A percentile compares a stretch with the other conserved stretches of the same genome.
phyloP scores from a whole-genome alignment of 2,113 vertebrate genomes.

The Oxyura jamaicensis region DNA sequence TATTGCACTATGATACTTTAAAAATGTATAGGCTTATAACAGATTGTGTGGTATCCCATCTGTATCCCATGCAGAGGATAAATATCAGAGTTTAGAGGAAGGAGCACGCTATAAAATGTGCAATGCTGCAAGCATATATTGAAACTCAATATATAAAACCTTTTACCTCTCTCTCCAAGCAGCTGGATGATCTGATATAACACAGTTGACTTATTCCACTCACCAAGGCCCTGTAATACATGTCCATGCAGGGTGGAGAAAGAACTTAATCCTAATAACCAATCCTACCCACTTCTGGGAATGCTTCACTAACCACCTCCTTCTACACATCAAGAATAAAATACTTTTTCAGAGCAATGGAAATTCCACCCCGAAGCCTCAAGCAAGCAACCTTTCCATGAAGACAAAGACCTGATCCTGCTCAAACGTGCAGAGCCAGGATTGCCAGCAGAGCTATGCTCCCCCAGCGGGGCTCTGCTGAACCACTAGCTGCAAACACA shows the following conservation, averaged over 20 bases:
- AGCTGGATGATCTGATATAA: not conserved
- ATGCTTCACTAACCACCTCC: not conserved
- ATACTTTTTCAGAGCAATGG: not conserved
- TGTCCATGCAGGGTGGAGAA: not conserved
- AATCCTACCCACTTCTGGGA: not conserved
- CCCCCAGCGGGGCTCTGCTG: accelerated
- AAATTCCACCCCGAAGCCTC: not conserved
- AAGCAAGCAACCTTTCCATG: not conserved
- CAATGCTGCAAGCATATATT: not conserved
- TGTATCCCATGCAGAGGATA: not conserved
- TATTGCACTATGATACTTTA: not conserved
- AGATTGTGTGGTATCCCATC: not conserved
- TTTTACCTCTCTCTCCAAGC: not conserved
- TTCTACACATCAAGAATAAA: not conserved
- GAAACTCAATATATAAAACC: not conserved
- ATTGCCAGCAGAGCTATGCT: accelerated
- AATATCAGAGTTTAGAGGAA: not conserved
- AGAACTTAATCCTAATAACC: not conserved
- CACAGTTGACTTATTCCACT: not conserved
- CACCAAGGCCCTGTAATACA: not conserved
- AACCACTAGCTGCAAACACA: not conserved
- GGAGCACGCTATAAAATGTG: not conserved
- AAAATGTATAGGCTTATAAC: not conserved
- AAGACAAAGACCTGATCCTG: not conserved
- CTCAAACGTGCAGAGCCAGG: accelerated